Evolutionary conservation across 2,113 vertebrate genomes (phyloP), one percentile per base, ranked within the genome.

Genomic region (Leucoraja erinaceus): DNA sequence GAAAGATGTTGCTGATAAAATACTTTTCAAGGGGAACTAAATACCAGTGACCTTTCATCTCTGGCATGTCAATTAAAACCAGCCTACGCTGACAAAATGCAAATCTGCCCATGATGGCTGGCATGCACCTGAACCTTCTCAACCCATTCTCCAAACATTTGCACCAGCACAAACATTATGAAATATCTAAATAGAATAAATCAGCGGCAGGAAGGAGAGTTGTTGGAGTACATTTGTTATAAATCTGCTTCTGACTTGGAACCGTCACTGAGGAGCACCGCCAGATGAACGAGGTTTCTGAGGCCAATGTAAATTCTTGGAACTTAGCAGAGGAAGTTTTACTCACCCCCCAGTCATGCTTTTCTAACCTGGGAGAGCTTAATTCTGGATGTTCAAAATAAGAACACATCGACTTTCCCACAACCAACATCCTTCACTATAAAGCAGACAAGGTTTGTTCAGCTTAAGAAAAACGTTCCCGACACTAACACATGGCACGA

Each of bases 381-480:
- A 14, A 61, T 86, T 86, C 81, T 86, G 81, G 81, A 11, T 86
- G 81, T 31, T 61, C 83, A 88, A 88, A 20, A 59, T 14, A 86
- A 88, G n/a, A 63, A 63, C 83, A 31, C 28, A 12, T 88, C 59
- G 7, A 18, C 61, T 63, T 88, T n/a, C 83, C 83, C 59, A 88
- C 59, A 31, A 63, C 59, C 8, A 31, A 88, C 59, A 18, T 88
- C n/a, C 59, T 33, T 31, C 59, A 88, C 28, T 63, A 31, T 18
- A 88, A 88, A 31, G 28, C 83, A 63, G 12, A 88, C 5, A 14
- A 31, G 61, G 63, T 63, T 61, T 66, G 59, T 88, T n/a, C 56
- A 63, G 5, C 28, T 88, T n/a, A n/a, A 88, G 59, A 66, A 88
- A 88, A 63, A 63, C 25, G 63, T 63, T 66, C n/a, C 59, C 63